Conservation (phyloP, 2,888 invertebrate species). For the Dioctria linearis region DNA sequence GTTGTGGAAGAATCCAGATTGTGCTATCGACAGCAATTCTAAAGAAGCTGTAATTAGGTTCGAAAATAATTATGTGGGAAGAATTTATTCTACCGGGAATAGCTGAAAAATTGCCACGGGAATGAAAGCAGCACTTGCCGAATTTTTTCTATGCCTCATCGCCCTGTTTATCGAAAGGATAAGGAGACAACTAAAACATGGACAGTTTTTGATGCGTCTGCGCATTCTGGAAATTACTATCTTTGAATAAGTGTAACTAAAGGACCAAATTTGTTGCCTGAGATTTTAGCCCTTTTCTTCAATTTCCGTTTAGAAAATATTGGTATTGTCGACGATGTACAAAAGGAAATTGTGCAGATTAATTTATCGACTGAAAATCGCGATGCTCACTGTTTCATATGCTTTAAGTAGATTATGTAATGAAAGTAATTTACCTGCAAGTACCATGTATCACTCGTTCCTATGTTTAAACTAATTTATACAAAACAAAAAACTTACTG, state of each 20-base stretch:
- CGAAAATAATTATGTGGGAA: not conserved
- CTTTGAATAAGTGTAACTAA: not conserved
- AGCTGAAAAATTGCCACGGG: not conserved
- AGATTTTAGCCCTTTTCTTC: slow-evolving; percentile 55
- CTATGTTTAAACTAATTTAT: too few relatives aligned
- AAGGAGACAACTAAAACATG: not conserved
- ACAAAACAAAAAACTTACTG: too few relatives aligned
- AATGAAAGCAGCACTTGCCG: not conserved
- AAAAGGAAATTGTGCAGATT: slow-evolving; percentile 59
- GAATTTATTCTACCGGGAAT: not conserved
- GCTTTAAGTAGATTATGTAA: slow-evolving; percentile 54
- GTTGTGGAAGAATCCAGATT: too few relatives aligned
- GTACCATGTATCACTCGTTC: not conserved
- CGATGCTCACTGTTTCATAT: slow-evolving; percentile 57
- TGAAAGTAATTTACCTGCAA: not conserved
- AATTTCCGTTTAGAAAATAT: slow-evolving; percentile 58
- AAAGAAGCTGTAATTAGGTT: too few relatives aligned
- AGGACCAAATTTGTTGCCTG: slow-evolving; percentile 16
- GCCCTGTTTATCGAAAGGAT: not conserved
- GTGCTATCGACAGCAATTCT: too few relatives aligned
- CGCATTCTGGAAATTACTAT: not conserved
- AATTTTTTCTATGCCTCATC: slow-evolving; percentile 9
- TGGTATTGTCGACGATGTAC: slow-evolving; percentile 56
- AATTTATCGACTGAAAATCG: slow-evolving; percentile 54
- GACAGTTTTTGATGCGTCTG: not conserved